A percentile compares a stretch with the other conserved stretches of the same genome.
Conservation (phyloP, 2,797 vertebrate species). For the Clamator glandarius region DNA sequence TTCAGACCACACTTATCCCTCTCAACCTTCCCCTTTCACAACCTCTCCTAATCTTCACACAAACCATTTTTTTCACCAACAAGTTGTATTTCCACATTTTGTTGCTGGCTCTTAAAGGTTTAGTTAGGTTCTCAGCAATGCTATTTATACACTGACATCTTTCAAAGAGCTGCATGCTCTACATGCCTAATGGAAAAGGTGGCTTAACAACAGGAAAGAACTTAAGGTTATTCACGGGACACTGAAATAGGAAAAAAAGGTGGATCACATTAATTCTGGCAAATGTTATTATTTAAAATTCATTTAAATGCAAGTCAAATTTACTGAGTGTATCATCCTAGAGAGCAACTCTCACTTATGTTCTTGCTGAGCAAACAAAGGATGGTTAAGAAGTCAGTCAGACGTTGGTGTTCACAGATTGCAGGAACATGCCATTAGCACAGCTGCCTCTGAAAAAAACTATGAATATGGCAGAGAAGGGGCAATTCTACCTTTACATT, state of each 20-base stretch:
- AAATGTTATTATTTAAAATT: slow-evolving; percentile 54
- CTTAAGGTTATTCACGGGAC: slow-evolving; percentile 54
- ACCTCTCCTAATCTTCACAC: neutral
- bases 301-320: slow-evolving; percentile 53
- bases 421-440: neutral
- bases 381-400: neutral
- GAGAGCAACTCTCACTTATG: slow-evolving; percentile 14
- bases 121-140: neutral
- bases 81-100: neutral
- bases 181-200: slow-evolving; percentile 37
- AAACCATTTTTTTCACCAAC: neutral
- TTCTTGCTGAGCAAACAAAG: neutral
- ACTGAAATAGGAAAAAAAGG: slow-evolving; percentile 23
- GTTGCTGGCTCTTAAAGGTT: neutral
- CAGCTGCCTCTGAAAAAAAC: neutral
- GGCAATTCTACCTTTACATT: neutral
- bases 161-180: slow-evolving; percentile 1
- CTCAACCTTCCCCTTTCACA: neutral
- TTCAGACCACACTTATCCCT: neutral
- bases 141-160: slow-evolving; percentile 42
- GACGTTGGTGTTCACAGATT: neutral
- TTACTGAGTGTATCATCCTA: neutral
- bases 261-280: slow-evolving; percentile 27
- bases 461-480: neutral
- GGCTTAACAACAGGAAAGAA: neutral